Evolutionary conservation across 2,797 vertebrate species (phyloP).

Genomic region (Heteromormyrus szaboi): DNA sequence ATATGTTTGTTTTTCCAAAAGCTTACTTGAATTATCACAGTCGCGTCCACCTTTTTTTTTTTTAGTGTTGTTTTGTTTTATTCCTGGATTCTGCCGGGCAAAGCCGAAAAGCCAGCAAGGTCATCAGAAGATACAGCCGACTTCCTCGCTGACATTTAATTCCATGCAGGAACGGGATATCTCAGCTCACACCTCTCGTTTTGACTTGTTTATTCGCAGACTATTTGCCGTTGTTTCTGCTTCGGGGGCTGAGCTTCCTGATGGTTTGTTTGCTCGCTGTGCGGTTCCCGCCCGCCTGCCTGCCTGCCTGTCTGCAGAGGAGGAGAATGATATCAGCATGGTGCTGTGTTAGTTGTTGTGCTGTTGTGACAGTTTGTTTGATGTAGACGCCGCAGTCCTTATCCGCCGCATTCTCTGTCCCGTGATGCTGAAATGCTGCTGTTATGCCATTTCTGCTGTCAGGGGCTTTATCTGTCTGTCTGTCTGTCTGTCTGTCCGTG

Average conservation of each 20-base stretch:
- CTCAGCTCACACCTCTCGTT: slow-evolving; percentile 32
- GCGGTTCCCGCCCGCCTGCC: slow-evolving; percentile 30
- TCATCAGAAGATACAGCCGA: slow-evolving; percentile 50
- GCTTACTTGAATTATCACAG: not conserved
- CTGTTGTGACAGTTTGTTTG: slow-evolving; percentile 56
- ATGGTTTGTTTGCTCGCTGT: slow-evolving; percentile 42
- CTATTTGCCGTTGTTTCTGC: slow-evolving; percentile 31
- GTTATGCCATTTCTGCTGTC: slow-evolving; percentile 16
- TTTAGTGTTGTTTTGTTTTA: slow-evolving; percentile 14
- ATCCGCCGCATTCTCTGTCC: slow-evolving; percentile 43
- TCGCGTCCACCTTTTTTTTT: slow-evolving; percentile 16
- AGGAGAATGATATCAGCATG: slow-evolving; percentile 50
- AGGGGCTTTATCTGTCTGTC: slow-evolving; percentile 34
- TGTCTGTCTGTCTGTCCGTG: not conserved
- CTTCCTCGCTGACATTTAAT: slow-evolving; percentile 53
- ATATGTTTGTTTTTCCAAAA: not conserved
- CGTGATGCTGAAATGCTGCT: not conserved
- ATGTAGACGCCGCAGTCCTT: slow-evolving; percentile 53
- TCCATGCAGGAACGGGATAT: slow-evolving; percentile 48
- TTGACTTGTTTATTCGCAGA: slow-evolving; percentile 34
- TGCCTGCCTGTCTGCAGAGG: slow-evolving; percentile 42
- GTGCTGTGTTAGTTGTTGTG: slow-evolving; percentile 33
- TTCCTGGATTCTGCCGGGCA: slow-evolving; percentile 24
- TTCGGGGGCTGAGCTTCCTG: slow-evolving; percentile 22
- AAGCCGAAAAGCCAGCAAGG: slow-evolving; percentile 25